Evolutionary conservation across 2,888 invertebrate species (phyloP), one percentile per base, ranked within the genome.

Genomic region (Heteromurus nitidus): DNA sequence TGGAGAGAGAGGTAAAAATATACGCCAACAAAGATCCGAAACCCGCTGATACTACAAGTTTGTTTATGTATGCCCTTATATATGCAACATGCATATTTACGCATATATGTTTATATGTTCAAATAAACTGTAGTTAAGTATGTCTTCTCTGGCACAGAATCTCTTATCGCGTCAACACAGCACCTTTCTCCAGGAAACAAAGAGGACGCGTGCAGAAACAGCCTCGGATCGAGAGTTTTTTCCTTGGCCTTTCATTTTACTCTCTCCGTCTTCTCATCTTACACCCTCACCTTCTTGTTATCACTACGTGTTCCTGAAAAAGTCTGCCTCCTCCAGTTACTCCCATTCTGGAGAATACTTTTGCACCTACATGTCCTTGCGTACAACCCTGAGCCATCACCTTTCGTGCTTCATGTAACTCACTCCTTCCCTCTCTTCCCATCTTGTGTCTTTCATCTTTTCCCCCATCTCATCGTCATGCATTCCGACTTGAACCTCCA

Each of bases 401-500:
- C 60, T 60, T 60, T 60, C 60, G 18, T 60, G 1, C 60, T 30
- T 60, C 31, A 30, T 60, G 18, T 47, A n/a, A 47, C 26, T 22
- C 13, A 7, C 28, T 44, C 13, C 44, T 72, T 62, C 36, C 62
- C 60, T 72, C n/a, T 60, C 24, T 13, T 18, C 7, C 28, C 28
- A 9, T 28, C 67, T 47, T 50, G 50, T 67, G 26, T 58, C 75
- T 75, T 62, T 60, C 36, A 60, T 68, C 68, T 50, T 47, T 47
- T n/a, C 16, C 26, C 65, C n/a, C 16, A 58, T 69, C 74, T 74
- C 68, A 69, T 77, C 77, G 26, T 77, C 77, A 77, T 69, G 77
- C 77, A 77, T 68, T 77, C 62, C 67, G 42, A 22, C 58, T 76
- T 47, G 60, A 68, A n/a, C 44, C 42, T 47, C 20, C 67, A 24